A percentile compares a stretch with the other conserved stretches of the same genome.
Conservation (phyloP, 2,888 invertebrate species). For the Amphimallon solstitiale region DNA sequence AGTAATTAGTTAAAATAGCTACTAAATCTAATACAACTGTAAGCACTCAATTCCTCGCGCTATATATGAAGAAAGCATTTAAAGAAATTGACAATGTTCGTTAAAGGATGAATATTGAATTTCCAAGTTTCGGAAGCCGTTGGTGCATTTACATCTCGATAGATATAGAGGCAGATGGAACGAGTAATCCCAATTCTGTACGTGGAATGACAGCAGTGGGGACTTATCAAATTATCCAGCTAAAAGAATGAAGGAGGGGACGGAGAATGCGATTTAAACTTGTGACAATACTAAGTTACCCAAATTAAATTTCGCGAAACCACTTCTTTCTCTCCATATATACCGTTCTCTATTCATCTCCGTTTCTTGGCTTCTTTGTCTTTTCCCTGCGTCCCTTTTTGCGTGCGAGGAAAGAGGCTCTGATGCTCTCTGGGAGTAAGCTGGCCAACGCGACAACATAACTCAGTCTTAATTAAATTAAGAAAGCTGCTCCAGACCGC, state of each 20-base stretch:
- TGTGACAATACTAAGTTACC: slow-evolving; percentile 60
- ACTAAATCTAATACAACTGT: too few species aligned
- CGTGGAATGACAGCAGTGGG: slow-evolving; percentile 45
- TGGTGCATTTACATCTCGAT: slow-evolving; percentile 40
- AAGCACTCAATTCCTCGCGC: too few species aligned
- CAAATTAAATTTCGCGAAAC: slow-evolving; percentile 60
- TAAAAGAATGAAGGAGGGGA: slow-evolving; percentile 43
- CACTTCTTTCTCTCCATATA: slow-evolving; percentile 40
- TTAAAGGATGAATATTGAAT: slow-evolving; percentile 46
- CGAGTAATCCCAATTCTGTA: not conserved
- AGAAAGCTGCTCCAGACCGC: slow-evolving; percentile 50
- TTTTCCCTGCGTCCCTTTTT: not conserved
- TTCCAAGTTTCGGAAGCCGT: slow-evolving; percentile 40
- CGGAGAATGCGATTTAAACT: slow-evolving; percentile 53
- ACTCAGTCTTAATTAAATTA: slow-evolving; percentile 55
- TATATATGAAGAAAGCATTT: slow-evolving; percentile 40
- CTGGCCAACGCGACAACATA: slow-evolving; percentile 45
- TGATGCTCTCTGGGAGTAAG: not conserved
- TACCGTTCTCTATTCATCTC: not conserved
- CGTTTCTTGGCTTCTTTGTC: not conserved
- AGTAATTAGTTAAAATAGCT: too few species aligned
- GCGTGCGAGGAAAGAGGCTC: too few species aligned
- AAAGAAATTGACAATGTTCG: slow-evolving; percentile 34
- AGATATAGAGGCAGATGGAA: not conserved
- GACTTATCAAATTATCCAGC: slow-evolving; percentile 53